A percentile compares a stretch with the other conserved stretches of the same genome.
Evolutionary conservation across 1,140 invertebrate genomes (phyloP).

Genomic region (Carcinoscorpius rotundicauda): DNA sequence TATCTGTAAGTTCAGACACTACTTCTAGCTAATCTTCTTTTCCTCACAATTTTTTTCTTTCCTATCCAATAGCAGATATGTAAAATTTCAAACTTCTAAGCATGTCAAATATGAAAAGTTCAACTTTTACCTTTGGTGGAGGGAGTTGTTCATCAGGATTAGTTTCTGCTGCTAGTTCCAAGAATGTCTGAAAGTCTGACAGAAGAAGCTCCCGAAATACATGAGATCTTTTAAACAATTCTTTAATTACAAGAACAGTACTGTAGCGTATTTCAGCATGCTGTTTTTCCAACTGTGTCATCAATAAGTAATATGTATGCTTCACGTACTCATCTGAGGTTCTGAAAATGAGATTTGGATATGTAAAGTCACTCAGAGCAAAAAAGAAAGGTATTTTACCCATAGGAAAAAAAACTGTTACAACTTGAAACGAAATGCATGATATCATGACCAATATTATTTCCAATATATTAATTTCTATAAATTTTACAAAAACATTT

Average conservation of each 20-base stretch:
- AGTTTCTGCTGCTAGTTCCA: constrained; percentile 38
- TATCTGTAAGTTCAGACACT: too few relatives aligned
- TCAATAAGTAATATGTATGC: constrained; percentile 35
- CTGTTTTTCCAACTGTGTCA: constrained; percentile 38
- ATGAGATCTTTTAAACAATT: constrained; percentile 43
- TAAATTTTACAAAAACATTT: too few relatives aligned
- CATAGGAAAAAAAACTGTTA: constrained; percentile 7
- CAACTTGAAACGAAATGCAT: constrained; percentile 7
- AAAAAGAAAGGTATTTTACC: constrained; percentile 12
- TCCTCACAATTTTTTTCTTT: too few relatives aligned
- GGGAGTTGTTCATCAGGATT: constrained; percentile 37
- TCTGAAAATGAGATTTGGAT: constrained; percentile 26
- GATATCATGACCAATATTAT: neutral
- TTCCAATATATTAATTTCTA: too few relatives aligned
- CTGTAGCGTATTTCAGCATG: constrained; percentile 45
- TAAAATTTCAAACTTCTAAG: too few relatives aligned
- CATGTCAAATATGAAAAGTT: too few relatives aligned
- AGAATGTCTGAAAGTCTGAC: constrained; percentile 37
- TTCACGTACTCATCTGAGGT: constrained; percentile 37
- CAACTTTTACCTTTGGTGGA: constrained; percentile 33
- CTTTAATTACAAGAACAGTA: constrained; percentile 40
- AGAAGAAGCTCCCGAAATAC: constrained; percentile 40
- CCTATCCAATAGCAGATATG: too few relatives aligned
- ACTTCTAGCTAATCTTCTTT: too few relatives aligned
- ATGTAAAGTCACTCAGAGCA: constrained; percentile 4